Base-by-base conservation (phyloP, 2,113 vertebrate genomes). In the Istiophorus platypterus region DNA sequence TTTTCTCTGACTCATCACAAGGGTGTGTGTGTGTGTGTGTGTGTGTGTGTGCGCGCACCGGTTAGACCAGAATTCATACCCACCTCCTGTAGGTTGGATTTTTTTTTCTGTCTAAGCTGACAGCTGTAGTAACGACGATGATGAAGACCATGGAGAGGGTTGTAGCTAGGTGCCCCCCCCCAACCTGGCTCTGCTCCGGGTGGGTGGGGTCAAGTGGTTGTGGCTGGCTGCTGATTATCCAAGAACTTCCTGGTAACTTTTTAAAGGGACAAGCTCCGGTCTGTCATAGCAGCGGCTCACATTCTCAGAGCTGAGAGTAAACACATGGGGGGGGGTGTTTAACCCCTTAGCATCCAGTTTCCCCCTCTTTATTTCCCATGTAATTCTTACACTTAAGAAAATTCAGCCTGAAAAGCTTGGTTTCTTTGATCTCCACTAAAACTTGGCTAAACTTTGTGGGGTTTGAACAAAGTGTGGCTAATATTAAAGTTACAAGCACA, bases 1-100 rank as follows among this genome's bases (percentile, higher is more conserved):
- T 61, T 70, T 63, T 34, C 24, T 57, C 41, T 88, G 85, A 90
- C 29, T 91, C 89, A 93, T 80, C 15, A 4, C n/a, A n/a, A n/a
- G n/a, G n/a, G 72, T 66, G 72, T 56, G 71, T 82, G 62, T 70
- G 41, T 61, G 49, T 71, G 62, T 64, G 26, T 72, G 69, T 70
- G 67, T 61, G 51, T 69, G 34, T 37, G 51, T 24, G 78, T 52
- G 78, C 80, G 81, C 47, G 3, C 29, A 57, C 88, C 61, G 31
- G 88, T 83, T 65, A 5, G 29, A 87, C 87, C 80, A 82, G 82
- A 67, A 10, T 56, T 69, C 45, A n/a, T n/a, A 31, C 59, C 42
- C 14, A 0, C 39, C 20, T 52, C 47, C 49, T 41, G 0, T 45
- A 7, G 14, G 59, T 22, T 54, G 49, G 34, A 34, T 47, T 31